phyloP scores from a whole-genome alignment of 2,888 invertebrate genomes.

The Lypha dubia region DNA sequence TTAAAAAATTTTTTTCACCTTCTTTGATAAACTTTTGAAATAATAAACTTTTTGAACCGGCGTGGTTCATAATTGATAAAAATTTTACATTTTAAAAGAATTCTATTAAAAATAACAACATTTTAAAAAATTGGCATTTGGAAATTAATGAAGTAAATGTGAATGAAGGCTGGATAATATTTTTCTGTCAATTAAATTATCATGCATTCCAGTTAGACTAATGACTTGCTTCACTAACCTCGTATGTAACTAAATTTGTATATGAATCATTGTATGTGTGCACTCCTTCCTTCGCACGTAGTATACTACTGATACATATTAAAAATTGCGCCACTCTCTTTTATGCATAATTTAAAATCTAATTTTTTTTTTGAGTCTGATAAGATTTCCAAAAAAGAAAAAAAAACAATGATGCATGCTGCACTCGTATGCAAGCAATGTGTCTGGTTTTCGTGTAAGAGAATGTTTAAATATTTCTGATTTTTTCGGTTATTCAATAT shows the following conservation, averaged over 20 bases:
- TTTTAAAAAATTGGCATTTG: too few species aligned
- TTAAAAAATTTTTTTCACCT: too few species aligned
- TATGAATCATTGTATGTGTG: not conserved
- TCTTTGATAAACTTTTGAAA: too few species aligned
- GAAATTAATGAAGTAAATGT: too few species aligned
- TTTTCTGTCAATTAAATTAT: too few species aligned
- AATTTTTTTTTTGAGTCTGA: constrained; percentile 44
- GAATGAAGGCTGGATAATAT: too few species aligned
- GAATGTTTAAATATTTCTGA: constrained; percentile 38
- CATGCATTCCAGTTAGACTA: too few species aligned
- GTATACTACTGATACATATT: too few species aligned
- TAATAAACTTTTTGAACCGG: too few species aligned
- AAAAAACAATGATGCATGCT: not conserved
- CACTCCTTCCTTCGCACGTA: not conserved
- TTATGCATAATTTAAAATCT: not conserved
- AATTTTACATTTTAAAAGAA: too few species aligned
- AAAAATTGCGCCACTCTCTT: constrained; percentile 5
- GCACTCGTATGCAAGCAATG: not conserved
- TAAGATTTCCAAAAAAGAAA: constrained; percentile 29
- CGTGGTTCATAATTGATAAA: too few species aligned
- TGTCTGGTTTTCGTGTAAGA: constrained; percentile 22
- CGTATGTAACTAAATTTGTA: not conserved
- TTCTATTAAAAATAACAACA: too few species aligned
- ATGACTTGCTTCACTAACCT: not conserved
- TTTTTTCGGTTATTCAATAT: constrained; percentile 62